Evolutionary conservation across 2,888 invertebrate species (phyloP).

Genomic region (Poecilus cupreus): DNA sequence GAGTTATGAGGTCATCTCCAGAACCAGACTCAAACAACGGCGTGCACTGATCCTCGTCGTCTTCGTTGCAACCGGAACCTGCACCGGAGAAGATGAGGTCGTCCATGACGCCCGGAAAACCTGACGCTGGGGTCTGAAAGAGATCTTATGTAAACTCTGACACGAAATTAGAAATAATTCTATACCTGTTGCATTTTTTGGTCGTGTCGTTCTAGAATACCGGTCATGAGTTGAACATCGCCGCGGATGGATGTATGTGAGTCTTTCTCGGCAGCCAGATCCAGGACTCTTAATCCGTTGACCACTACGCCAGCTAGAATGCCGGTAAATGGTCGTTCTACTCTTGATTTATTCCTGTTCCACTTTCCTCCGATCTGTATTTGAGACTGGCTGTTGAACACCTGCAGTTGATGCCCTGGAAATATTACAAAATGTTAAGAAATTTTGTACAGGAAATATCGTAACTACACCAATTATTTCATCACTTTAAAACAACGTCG

Average conservation of each 20-base stretch:
- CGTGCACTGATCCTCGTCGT: slow-evolving; percentile 92
- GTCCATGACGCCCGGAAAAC: slow-evolving; percentile 86
- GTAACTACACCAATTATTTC: too few relatives aligned
- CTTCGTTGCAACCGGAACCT: slow-evolving; percentile 92
- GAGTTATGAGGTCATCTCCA: slow-evolving; percentile 93
- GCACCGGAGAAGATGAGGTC: slow-evolving; percentile 95
- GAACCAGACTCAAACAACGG: slow-evolving; percentile 86
- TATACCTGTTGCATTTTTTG: slow-evolving; percentile 92
- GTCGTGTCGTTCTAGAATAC: slow-evolving; percentile 84
- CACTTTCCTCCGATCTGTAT: slow-evolving; percentile 92
- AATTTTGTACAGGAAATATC: too few relatives aligned
- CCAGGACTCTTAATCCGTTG: slow-evolving; percentile 89
- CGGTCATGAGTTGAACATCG: slow-evolving; percentile 86
- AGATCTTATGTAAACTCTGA: not conserved
- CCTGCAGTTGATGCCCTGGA: slow-evolving; percentile 78
- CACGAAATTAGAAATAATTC: not conserved
- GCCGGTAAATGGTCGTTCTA: slow-evolving; percentile 89
- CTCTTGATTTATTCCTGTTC: slow-evolving; percentile 80
- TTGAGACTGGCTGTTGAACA: slow-evolving; percentile 94
- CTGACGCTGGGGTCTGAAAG: slow-evolving; percentile 87
- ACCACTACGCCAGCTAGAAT: slow-evolving; percentile 92
- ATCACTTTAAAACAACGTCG: too few relatives aligned
- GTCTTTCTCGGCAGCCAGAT: slow-evolving; percentile 89
- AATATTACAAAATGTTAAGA: too few relatives aligned
- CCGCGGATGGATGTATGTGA: slow-evolving; percentile 85